Conservation (phyloP, 2,797 vertebrate genomes). For the Fundulus diaphanus region DNA sequence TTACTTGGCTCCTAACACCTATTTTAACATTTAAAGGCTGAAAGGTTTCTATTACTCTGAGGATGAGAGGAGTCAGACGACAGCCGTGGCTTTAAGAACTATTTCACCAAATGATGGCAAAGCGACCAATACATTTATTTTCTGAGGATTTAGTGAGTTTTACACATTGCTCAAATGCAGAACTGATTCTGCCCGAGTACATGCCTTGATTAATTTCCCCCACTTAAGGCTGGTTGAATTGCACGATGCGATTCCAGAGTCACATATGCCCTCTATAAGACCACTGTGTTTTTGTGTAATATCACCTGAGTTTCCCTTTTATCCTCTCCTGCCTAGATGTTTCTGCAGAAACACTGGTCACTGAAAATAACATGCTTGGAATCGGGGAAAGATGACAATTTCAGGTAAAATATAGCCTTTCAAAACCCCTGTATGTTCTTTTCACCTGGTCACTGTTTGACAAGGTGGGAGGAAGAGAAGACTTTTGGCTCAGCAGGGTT, state of each 20-base stretch:
- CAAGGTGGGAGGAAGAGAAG: not conserved
- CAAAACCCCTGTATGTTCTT: not conserved
- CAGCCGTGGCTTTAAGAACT: slow-evolving; percentile 1
- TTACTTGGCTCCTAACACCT: slow-evolving; percentile 1
- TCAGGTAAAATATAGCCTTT: not conserved
- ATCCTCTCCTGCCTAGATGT: not conserved
- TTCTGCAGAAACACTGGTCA: not conserved
- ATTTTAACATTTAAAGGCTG: slow-evolving; percentile 6
- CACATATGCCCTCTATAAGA: not conserved
- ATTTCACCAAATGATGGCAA: not conserved
- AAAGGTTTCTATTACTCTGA: slow-evolving; percentile 2
- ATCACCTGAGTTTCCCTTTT: not conserved
- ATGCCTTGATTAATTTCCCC: not conserved
- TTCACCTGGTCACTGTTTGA: not conserved
- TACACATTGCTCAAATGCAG: not conserved
- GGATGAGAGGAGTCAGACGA: not conserved
- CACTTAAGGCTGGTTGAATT: not conserved
- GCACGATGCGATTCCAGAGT: not conserved
- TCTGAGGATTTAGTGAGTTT: not conserved
- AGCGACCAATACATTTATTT: not conserved
- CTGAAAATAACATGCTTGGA: not conserved
- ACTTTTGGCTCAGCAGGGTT: not conserved
- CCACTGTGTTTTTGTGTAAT: not conserved
- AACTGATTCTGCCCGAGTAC: not conserved
- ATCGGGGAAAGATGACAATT: slow-evolving; percentile 3